These are phyloP conservation scores for Akabosia matsudoensis DNA, from an alignment of 1,140 invertebrate species.

Conservation along the genomic window DNA sequence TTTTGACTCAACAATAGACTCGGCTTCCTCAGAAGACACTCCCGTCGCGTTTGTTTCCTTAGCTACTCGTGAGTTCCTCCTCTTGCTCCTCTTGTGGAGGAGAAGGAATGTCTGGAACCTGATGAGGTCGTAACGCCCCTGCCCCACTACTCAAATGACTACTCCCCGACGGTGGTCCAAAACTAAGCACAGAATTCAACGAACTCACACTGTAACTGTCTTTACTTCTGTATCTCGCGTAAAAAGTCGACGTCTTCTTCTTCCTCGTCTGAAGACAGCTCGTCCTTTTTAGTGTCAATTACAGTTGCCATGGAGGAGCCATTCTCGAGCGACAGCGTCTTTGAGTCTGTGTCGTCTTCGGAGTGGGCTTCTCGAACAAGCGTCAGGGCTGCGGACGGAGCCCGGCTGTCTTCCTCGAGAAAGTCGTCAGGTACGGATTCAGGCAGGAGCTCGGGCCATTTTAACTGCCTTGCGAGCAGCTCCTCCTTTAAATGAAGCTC, in stretches of 20 bases:
- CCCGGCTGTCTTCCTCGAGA: too few species aligned
- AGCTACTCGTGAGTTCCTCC: background rate
- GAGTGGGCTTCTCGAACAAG: background rate
- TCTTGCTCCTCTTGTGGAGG: background rate
- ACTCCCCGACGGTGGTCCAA: slow-evolving; percentile 48
- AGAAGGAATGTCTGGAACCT: too few species aligned
- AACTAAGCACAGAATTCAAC: slow-evolving; percentile 36
- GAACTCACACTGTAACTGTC: slow-evolving; percentile 37
- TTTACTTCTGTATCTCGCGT: slow-evolving; percentile 26
- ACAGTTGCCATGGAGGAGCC: background rate
- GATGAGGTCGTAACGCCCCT: slow-evolving; percentile 28
- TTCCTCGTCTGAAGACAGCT: slow-evolving; percentile 6
- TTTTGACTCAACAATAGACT: slow-evolving; percentile 7
- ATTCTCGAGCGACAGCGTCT: background rate
- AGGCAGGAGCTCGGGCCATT: slow-evolving; percentile 47
- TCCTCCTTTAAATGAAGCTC: slow-evolving; percentile 33
- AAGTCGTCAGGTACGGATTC: slow-evolving; percentile 38
- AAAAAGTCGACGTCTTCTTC: slow-evolving; percentile 36
- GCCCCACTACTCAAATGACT: slow-evolving; percentile 6
- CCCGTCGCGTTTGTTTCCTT: background rate
- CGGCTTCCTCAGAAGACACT: background rate
- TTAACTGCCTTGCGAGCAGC: slow-evolving; percentile 33
- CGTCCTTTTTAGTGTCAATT: slow-evolving; percentile 6
- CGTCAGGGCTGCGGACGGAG: background rate
- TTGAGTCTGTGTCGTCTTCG: background rate